Base-by-base conservation (phyloP, 2,888 invertebrate genomes). In the Crocallis elinguaria region DNA sequence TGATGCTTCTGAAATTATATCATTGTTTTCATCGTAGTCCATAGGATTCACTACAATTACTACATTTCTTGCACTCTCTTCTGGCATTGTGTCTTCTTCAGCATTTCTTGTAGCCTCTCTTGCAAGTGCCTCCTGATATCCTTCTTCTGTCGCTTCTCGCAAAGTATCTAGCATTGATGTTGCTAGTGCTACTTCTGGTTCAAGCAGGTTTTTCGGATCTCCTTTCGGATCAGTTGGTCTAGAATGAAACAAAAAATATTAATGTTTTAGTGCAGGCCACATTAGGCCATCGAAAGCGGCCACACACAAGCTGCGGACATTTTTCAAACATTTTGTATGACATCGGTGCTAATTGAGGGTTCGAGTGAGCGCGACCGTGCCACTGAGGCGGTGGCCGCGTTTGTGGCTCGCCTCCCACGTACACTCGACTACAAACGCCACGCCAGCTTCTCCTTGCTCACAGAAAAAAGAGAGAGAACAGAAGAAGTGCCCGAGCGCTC, bases 101-200 rank as follows among this genome's bases (percentile, higher is more conserved):
- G 59, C 67, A 53, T 64, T 67, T 55, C 82, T 81, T 0, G 80
- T 80, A 16, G 84, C 86, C 23, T 90, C 89, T 61, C 89, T 81
- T 6, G 76, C 82, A 16, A 89, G 64, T 0, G 90, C 91, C 7
- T 89, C 84, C 58, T 74, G 60, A 42, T 88, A 88, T 60, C 88
- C 89, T 60, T 87, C 83, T 32, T 90, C 86, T 0, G 89, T 89
- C 5, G 77, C 90, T 65, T 86, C 79, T 8, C 79, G 78, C 29
- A 91, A 62, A 1, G 90, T 89, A 60, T 88, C 75, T 13, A 91
- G 68, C 48, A 91, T 83, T 2, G 89, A 89, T 2, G 87, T 84
- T 1, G 88, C 89, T 0, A 91, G 76, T 13, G 75, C 84, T 7
- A 90, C 88, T 75, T 91, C 90, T 9, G 90, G 91, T 44, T 84